Percentiles rank a stretch among this genome's conserved stretches.
These are phyloP conservation scores for Lethocerus indicus DNA, from an alignment of 1,140 invertebrate genomes.

Conservation along the genomic window DNA sequence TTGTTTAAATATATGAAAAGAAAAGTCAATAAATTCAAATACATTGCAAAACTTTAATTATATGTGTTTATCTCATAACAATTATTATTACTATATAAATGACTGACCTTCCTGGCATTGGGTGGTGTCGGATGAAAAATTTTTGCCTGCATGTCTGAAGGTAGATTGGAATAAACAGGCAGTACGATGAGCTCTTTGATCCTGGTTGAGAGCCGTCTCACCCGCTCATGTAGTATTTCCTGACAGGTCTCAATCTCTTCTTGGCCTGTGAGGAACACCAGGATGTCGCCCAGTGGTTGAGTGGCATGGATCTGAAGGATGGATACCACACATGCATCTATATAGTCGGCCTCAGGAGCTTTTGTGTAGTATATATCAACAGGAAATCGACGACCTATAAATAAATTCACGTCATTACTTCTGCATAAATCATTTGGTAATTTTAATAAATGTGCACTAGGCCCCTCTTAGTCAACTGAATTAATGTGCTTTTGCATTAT, in stretches of 20 bases:
- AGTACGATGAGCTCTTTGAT: slow-evolving; percentile 85
- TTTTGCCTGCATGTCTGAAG: slow-evolving; percentile 97
- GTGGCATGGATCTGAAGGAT: slow-evolving; percentile 96
- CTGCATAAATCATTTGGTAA: too few relatives aligned
- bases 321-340: slow-evolving; percentile 92
- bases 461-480: too few relatives aligned
- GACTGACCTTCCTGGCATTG: slow-evolving; percentile 67
- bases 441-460: too few relatives aligned
- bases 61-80: too few relatives aligned
- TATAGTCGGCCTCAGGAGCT: slow-evolving; percentile 95
- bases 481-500: too few relatives aligned
- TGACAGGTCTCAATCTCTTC: slow-evolving; percentile 83
- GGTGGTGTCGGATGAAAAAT: slow-evolving; percentile 93
- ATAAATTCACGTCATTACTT: too few relatives aligned
- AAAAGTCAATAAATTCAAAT: too few relatives aligned
- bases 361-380: slow-evolving; percentile 98
- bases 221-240: slow-evolving; percentile 81
- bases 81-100: too few relatives aligned
- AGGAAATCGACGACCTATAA: slow-evolving; percentile 42
- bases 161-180: slow-evolving; percentile 96
- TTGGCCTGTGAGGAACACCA: slow-evolving; percentile 85
- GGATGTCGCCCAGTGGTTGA: slow-evolving; percentile 85
- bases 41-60: too few relatives aligned
- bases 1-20: too few relatives aligned
- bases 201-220: slow-evolving; percentile 78